phyloP scores from a whole-genome alignment of 2,113 vertebrate genomes.

The Channa argus region DNA sequence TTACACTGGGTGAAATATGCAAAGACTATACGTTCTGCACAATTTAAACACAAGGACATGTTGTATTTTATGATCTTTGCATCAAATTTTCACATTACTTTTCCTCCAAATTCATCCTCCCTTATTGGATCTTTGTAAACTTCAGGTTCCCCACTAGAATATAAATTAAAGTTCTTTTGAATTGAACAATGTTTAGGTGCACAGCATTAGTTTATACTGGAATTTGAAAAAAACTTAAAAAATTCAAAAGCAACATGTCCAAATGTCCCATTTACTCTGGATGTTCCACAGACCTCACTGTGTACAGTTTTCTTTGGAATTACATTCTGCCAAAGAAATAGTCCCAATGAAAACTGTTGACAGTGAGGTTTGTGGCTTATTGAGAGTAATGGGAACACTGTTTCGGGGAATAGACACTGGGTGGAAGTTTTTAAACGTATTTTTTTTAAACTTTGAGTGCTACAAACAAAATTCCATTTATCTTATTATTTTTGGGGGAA shows the following conservation, averaged over 20 bases:
- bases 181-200: constrained; percentile 18
- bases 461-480: constrained; percentile 31
- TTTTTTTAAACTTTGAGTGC: constrained; percentile 24
- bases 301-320: constrained; percentile 59
- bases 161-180: constrained; percentile 6
- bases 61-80: neutral
- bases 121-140: constrained; percentile 6
- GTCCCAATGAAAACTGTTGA: constrained; percentile 47
- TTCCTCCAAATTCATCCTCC: neutral
- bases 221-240: constrained; percentile 1
- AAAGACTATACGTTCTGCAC: no score
- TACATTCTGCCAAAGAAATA: constrained; percentile 23
- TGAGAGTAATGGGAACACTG: constrained; percentile 34
- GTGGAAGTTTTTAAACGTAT: constrained; percentile 12
- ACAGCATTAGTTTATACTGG: constrained; percentile 7
- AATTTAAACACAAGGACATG: no score
- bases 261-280: constrained; percentile 15
- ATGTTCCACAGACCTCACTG: constrained; percentile 21
- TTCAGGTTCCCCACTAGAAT: neutral
- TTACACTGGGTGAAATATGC: no score
- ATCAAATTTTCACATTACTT: neutral
- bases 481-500: neutral
- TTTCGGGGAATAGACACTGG: constrained; percentile 47
- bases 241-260: constrained; percentile 11
- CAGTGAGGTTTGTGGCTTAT: constrained; percentile 45